Evolutionary conservation across 2,888 invertebrate species (phyloP), one percentile per base, ranked within the genome.

Genomic region (Subacronicta megacephala): DNA sequence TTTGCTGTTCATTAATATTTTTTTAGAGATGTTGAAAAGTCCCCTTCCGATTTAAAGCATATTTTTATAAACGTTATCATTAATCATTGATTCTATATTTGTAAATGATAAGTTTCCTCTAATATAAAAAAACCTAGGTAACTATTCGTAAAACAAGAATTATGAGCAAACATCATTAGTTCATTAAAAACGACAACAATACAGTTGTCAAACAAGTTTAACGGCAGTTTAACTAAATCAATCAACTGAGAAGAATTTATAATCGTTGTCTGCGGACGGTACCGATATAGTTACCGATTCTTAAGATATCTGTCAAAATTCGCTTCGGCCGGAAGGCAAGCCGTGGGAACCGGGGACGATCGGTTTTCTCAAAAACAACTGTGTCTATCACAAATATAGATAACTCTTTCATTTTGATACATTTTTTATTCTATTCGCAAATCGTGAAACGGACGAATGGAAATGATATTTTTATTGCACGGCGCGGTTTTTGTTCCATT

Each of bases 251-350:
- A 67, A 65, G 64, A 29, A 81, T 78, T 77, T 47, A 77, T 78
- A 70, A 75, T 55, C 55, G 50, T 60, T 79, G 75, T 83, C 56
- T 91, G 81, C 89, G 81, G 72, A 75, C 92, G 61, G 80, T 93
- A 93, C 91, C 51, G 59, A 75, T 77, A 81, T 82, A 80, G 87
- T 85, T 84, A 78, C 36, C 54, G 47, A 88, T 90, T 89, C 90
- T 82, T 80, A 84, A 87, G 90, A 85, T 89, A 91, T 92, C 93
- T 90, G 93, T 93, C 93, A 92, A 93, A 94, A 94, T 93, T 94
- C 93, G 93, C 92, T 80, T 77, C 93, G 93, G 89, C 90, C 92
- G 92, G 93, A 92, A 91, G 85, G 85, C 81, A 68, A 73, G 82
- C 78, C 93, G 93, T 94, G 93, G 92, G 93, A 94, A 93, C 88